These are phyloP conservation scores for Microcebus jonahi DNA, from an alignment of 2,113 vertebrate genomes.

Conservation along the genomic window DNA sequence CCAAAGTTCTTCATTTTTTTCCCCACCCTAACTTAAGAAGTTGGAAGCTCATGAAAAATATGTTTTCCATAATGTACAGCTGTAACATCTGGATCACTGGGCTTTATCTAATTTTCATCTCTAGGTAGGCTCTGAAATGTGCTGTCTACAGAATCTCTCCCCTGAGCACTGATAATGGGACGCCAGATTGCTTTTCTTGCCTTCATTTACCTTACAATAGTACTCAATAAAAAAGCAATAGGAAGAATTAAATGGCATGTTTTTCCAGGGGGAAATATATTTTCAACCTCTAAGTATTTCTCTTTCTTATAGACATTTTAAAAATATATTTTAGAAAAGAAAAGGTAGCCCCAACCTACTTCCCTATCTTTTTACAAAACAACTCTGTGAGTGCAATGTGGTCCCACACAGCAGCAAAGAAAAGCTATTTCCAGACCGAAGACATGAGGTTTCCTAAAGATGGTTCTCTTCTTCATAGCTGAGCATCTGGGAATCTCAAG, in stretches of 20 bases:
- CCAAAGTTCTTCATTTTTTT: not conserved
- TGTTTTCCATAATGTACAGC: not conserved
- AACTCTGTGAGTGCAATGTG: not conserved
- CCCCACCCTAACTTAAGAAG: not conserved
- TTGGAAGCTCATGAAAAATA: not conserved
- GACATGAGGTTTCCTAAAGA: not conserved
- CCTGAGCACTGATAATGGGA: not conserved
- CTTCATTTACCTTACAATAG: not conserved
- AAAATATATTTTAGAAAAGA: not conserved
- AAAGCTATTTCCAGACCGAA: not conserved
- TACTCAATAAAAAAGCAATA: conserved; percentile 10
- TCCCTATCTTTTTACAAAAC: not conserved
- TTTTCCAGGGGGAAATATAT: conserved; percentile 44
- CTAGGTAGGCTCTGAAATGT: not conserved
- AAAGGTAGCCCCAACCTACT: not conserved
- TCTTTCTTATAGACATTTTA: conserved; percentile 26
- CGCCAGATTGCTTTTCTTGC: conserved; percentile 1
- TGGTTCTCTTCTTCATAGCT: not conserved
- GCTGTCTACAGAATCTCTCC: conserved; percentile 5
- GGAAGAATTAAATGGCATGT: conserved; percentile 18
- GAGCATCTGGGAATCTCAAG: not conserved
- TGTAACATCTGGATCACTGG: not conserved
- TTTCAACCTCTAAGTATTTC: conserved; percentile 1
- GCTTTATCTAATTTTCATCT: conserved; percentile 22
- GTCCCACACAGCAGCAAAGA: not conserved